These are phyloP conservation scores for Drosophila ambigua DNA, from an alignment of 1,140 invertebrate genomes.

Conservation along the genomic window DNA sequence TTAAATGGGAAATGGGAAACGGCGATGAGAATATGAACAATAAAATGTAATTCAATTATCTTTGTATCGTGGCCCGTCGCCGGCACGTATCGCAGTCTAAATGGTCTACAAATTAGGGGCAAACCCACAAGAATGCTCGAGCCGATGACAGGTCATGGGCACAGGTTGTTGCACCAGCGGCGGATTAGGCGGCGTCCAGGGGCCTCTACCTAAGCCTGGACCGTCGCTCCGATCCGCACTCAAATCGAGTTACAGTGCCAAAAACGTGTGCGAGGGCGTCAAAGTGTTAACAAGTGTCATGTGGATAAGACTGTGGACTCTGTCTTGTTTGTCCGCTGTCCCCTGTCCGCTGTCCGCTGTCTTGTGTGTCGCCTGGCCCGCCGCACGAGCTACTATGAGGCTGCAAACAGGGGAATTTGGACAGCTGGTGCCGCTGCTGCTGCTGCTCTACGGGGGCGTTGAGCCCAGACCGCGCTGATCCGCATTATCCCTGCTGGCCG, in stretches of 20 bases:
- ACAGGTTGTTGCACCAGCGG: neutral
- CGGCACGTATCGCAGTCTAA: constrained; percentile 49
- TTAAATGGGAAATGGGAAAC: neutral
- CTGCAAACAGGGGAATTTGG: constrained; percentile 13
- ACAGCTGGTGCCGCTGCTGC: constrained; percentile 33
- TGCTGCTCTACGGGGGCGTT: constrained; percentile 33
- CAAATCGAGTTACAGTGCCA: constrained; percentile 75
- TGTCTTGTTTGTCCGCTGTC: neutral
- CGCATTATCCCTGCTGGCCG: constrained; percentile 26
- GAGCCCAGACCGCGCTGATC: constrained; percentile 16
- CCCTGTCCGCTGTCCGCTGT: neutral
- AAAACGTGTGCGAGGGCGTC: constrained; percentile 70
- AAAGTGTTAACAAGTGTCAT: constrained; percentile 82
- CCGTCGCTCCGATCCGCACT: constrained; percentile 27
- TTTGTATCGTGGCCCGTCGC: constrained; percentile 1
- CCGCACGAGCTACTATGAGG: constrained; percentile 53
- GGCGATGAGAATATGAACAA: constrained; percentile 44
- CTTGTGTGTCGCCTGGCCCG: constrained; percentile 5
- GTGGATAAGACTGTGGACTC: constrained; percentile 21
- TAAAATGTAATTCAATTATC: constrained; percentile 81
- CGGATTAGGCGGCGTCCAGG: constrained; percentile 57
- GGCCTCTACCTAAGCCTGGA: constrained; percentile 30
- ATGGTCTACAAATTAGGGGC: constrained; percentile 73
- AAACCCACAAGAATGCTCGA: constrained; percentile 69
- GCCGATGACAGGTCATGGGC: constrained; percentile 61